Evolutionary conservation across 2,113 vertebrate genomes (phyloP).

Genomic region (Rutilus rutilus): DNA sequence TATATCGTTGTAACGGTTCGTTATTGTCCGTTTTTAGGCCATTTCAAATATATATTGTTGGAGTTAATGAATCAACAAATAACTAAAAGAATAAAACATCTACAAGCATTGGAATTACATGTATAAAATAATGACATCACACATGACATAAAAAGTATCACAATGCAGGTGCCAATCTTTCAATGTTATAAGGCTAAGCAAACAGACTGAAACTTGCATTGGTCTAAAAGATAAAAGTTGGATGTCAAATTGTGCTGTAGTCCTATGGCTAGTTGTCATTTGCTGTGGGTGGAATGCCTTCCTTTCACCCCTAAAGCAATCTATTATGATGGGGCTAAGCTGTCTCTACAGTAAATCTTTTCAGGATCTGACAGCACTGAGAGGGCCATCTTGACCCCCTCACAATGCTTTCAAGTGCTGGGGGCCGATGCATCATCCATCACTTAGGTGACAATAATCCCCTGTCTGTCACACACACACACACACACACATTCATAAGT

Average conservation of each 20-base stretch:
- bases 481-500: neutral
- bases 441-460: slow-evolving; percentile 72
- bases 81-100: too few relatives aligned
- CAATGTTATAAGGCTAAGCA: neutral
- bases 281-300: slow-evolving; percentile 49
- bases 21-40: neutral
- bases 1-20: neutral
- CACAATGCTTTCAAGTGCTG: slow-evolving; percentile 72
- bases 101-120: neutral
- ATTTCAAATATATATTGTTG: neutral
- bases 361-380: slow-evolving; percentile 63
- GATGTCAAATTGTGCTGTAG: slow-evolving; percentile 28
- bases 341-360: slow-evolving; percentile 72
- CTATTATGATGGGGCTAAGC: slow-evolving; percentile 52
- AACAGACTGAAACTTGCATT: neutral
- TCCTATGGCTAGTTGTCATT: neutral
- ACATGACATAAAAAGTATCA: neutral
- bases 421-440: slow-evolving; percentile 76
- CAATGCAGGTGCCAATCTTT: neutral
- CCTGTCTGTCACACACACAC: slow-evolving; percentile 60
- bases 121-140: too few relatives aligned
- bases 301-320: slow-evolving; percentile 48
- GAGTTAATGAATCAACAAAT: neutral
- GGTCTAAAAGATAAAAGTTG: slow-evolving; percentile 25
- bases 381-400: slow-evolving; percentile 70